Conservation (phyloP, 2,113 vertebrate species). For the Solenodon paradoxus region DNA sequence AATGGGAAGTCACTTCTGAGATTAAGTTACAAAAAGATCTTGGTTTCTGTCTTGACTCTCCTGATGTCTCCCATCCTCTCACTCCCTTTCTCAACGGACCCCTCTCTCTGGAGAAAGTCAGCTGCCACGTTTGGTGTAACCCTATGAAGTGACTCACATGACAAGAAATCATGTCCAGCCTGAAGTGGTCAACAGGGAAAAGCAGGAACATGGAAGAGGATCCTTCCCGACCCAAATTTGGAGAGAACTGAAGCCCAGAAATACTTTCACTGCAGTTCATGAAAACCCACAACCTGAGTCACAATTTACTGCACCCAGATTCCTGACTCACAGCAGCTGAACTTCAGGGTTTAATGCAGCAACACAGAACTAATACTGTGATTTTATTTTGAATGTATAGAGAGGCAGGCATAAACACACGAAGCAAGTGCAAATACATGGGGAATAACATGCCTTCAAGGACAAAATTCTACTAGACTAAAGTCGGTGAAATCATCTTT, state of each 20-base stretch:
- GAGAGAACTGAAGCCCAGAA: background rate
- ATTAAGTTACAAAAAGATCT: background rate
- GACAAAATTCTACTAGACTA: background rate
- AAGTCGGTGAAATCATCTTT: background rate
- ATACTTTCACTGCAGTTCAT: fast-evolving
- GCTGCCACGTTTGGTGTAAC: background rate
- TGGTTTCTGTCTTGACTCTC: fast-evolving
- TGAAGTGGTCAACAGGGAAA: fast-evolving
- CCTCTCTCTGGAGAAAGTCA: background rate
- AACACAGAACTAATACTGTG: background rate
- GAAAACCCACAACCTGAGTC: background rate
- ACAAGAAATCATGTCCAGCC: background rate
- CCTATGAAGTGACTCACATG: background rate
- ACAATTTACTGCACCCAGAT: background rate
- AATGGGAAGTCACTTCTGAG: background rate
- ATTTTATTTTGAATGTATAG: background rate
- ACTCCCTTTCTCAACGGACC: no score
- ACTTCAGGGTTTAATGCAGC: background rate
- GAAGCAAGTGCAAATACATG: background rate
- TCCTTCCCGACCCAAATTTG: no score
- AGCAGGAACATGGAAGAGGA: no score
- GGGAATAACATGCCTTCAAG: background rate
- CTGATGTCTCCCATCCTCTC: background rate
- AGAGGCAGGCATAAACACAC: background rate
- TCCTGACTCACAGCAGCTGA: background rate